Evolutionary conservation across 2,113 vertebrate species (phyloP).

Genomic region (Antennarius striatus): DNA sequence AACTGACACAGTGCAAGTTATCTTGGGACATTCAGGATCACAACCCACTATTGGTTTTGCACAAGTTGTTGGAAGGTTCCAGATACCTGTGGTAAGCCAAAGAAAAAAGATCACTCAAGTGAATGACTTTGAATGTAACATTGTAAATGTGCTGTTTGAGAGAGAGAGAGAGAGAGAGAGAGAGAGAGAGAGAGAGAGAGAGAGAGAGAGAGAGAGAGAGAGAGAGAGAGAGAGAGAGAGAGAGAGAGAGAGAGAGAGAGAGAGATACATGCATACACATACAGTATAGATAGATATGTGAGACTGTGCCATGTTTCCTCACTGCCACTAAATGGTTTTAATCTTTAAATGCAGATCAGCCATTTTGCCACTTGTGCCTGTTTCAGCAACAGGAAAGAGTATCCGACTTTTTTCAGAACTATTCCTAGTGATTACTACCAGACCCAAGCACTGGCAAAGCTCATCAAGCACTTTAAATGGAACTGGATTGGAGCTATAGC

Average conservation of each 20-base stretch:
- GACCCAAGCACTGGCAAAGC: conserved; percentile 77
- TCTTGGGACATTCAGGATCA: conserved; percentile 82
- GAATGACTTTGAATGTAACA: neutral
- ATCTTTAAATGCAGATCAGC: conserved; percentile 71
- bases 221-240: no score
- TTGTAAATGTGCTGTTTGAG: no score
- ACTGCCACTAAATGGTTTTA: conserved; percentile 4
- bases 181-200: no score
- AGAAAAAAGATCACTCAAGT: neutral
- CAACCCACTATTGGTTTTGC: conserved; percentile 77
- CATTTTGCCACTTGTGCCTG: conserved; percentile 83
- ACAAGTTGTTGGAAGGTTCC: conserved; percentile 70
- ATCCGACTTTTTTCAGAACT: conserved; percentile 81
- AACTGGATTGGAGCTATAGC: conserved; percentile 80
- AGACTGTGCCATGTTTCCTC: neutral
- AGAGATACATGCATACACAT: no score
- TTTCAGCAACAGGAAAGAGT: conserved; percentile 78
- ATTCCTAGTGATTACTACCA: conserved; percentile 82
- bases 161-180: no score
- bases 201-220: no score
- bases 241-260: no score
- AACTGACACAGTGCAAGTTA: conserved; percentile 67
- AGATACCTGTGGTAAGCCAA: conserved; percentile 79
- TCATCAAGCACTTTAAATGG: conserved; percentile 81
- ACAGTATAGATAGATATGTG: no score